Evolutionary conservation across 2,888 invertebrate species (phyloP).

Genomic region (Lissonota sp.): DNA sequence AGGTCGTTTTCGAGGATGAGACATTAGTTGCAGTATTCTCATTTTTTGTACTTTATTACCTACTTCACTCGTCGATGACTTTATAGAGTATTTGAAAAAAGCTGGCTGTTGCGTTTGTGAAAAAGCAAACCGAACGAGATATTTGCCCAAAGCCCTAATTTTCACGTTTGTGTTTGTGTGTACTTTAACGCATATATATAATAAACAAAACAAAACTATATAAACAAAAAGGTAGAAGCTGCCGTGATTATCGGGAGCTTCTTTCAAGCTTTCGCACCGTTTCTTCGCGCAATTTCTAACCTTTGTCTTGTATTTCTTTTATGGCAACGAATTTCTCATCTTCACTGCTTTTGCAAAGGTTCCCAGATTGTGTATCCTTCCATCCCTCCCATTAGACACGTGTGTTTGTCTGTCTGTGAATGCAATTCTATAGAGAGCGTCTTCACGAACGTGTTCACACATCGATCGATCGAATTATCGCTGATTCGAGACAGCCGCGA

Average conservation of each 20-base stretch:
- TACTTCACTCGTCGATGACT: no score
- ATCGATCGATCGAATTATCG: conserved; percentile 47
- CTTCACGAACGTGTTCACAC: conserved; percentile 6
- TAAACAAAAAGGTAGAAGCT: conserved; percentile 66
- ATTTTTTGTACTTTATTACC: no score
- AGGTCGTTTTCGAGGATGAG: no score
- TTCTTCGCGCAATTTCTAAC: conserved; percentile 11
- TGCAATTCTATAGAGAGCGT: conserved; percentile 32
- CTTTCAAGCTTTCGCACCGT: conserved; percentile 20
- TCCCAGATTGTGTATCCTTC: conserved; percentile 55
- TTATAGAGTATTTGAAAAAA: conserved; percentile 19
- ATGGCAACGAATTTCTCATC: conserved; percentile 47
- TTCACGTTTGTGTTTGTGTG: conserved; percentile 62
- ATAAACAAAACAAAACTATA: no score
- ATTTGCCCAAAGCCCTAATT: conserved; percentile 73
- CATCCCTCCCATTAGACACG: conserved; percentile 7
- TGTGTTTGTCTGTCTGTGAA: conserved; percentile 25
- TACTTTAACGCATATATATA: conserved; percentile 42
- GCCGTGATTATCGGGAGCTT: conserved; percentile 53
- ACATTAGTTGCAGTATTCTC: no score
- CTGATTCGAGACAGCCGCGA: conserved; percentile 40
- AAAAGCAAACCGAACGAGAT: conserved; percentile 69
- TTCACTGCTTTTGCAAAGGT: conserved; percentile 58
- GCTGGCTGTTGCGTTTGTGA: conserved; percentile 25
- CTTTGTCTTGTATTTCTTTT: conserved; percentile 27